Evolutionary conservation across 2,888 invertebrate species (phyloP).

Genomic region (Entomobrya proxima): DNA sequence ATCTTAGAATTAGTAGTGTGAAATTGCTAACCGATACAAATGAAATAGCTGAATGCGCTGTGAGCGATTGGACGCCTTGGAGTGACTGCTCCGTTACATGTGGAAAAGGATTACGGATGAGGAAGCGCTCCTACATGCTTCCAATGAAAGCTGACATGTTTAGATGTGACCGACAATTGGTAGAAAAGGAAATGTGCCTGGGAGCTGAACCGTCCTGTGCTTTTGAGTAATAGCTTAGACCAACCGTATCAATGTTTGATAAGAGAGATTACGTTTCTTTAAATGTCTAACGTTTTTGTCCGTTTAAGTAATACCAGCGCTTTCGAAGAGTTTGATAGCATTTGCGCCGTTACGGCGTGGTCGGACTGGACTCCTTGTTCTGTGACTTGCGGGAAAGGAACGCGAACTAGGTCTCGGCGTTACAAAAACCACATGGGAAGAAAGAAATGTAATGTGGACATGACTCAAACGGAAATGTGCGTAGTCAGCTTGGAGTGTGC

Average conservation of each 20-base stretch:
- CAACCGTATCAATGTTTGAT: neutral
- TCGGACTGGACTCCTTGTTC: slow-evolving; percentile 91
- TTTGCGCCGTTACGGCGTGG: slow-evolving; percentile 86
- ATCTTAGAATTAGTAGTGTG: neutral
- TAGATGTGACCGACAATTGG: slow-evolving; percentile 84
- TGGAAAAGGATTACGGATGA: slow-evolving; percentile 90
- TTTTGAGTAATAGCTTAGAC: slow-evolving; percentile 40
- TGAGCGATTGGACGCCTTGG: slow-evolving; percentile 87
- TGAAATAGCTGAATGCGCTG: slow-evolving; percentile 89
- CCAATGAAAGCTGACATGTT: slow-evolving; percentile 85
- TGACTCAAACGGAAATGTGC: slow-evolving; percentile 85
- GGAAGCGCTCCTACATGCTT: slow-evolving; percentile 84
- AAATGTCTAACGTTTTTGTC: neutral
- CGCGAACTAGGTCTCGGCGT: slow-evolving; percentile 85
- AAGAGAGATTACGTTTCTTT: neutral
- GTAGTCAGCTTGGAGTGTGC: slow-evolving; percentile 54
- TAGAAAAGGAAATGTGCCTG: slow-evolving; percentile 91
- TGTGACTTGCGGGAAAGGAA: slow-evolving; percentile 88
- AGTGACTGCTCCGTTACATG: slow-evolving; percentile 89
- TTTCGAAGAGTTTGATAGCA: slow-evolving; percentile 77
- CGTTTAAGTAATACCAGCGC: slow-evolving; percentile 74
- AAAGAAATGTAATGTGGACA: slow-evolving; percentile 88
- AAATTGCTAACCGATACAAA: too few relatives aligned
- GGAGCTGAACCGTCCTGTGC: slow-evolving; percentile 84
- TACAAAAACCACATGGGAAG: slow-evolving; percentile 86